Conservation (phyloP, 2,113 vertebrate genomes). For the Erythrocercus mccallii region DNA sequence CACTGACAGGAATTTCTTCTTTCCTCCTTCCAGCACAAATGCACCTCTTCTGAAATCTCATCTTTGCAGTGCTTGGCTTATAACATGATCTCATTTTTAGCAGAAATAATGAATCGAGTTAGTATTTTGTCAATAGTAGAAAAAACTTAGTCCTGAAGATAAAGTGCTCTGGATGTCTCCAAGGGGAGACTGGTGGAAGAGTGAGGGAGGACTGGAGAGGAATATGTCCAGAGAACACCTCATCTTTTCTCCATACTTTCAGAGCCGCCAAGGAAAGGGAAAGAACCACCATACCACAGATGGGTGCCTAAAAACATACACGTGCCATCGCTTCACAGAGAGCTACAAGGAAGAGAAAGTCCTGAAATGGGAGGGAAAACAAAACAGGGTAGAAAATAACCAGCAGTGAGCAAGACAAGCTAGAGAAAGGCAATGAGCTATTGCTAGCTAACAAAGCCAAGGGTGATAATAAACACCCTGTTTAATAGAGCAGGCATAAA, state of each 20-base stretch:
- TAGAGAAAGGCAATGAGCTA: neutral
- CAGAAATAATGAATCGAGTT: neutral
- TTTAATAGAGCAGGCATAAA: neutral
- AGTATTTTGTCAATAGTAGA: neutral
- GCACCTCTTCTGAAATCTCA: neutral
- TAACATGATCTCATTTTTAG: neutral
- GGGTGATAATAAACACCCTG: neutral
- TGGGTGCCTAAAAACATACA: neutral
- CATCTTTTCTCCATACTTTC: neutral
- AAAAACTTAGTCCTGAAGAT: neutral
- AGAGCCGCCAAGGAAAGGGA: neutral
- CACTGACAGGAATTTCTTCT: neutral
- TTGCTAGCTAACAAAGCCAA: neutral
- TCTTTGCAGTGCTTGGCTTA: neutral
- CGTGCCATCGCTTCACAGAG: accelerated
- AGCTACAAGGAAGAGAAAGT: neutral
- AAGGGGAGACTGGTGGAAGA: neutral
- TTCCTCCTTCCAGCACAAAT: neutral
- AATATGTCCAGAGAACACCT: accelerated
- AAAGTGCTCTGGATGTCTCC: neutral
- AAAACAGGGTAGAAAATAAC: neutral
- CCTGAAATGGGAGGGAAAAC: neutral
- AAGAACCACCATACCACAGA: neutral
- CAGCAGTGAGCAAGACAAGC: neutral
- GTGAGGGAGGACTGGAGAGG: neutral